Conservation (phyloP, 2,888 invertebrate genomes). For the Druceiella hillmani region DNA sequence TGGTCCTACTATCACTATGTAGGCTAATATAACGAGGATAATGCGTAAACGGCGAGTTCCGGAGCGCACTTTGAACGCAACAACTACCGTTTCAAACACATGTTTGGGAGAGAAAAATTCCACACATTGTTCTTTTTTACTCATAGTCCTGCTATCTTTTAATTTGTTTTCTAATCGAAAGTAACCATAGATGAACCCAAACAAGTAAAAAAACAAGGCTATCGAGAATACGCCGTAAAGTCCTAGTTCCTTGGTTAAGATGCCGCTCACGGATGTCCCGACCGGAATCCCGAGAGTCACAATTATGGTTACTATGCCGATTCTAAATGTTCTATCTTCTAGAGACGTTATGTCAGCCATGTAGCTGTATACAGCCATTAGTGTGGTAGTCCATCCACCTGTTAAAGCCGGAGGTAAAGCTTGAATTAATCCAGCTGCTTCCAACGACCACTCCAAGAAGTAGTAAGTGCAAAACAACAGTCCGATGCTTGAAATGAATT, state of each 20-base stretch:
- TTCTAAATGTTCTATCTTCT: slow-evolving; percentile 55
- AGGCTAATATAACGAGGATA: slow-evolving; percentile 40
- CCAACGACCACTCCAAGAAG: slow-evolving; percentile 51
- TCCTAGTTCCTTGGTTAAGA: slow-evolving; percentile 41
- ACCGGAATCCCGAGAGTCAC: slow-evolving; percentile 46
- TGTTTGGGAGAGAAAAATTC: slow-evolving; percentile 39
- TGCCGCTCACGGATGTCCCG: slow-evolving; percentile 48
- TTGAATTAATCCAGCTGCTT: slow-evolving; percentile 50
- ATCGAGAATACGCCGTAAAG: slow-evolving; percentile 44
- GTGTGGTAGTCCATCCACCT: slow-evolving; percentile 52
- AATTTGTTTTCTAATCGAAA: no score
- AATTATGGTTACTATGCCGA: slow-evolving; percentile 54
- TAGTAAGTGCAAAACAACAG: slow-evolving; percentile 48
- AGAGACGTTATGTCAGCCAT: slow-evolving; percentile 54
- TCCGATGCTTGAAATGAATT: slow-evolving; percentile 47
- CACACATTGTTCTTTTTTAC: no score
- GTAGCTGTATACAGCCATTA: slow-evolving; percentile 56
- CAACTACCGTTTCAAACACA: slow-evolving; percentile 44
- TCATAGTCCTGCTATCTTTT: no score
- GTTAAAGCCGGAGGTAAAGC: slow-evolving; percentile 50
- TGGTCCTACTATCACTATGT: slow-evolving; percentile 50
- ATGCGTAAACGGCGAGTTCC: slow-evolving; percentile 40
- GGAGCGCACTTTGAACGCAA: slow-evolving; percentile 37
- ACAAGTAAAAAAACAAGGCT: slow-evolving; percentile 31
- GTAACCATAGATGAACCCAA: slow-evolving; percentile 38